Conservation (phyloP, 1,140 invertebrate species). For the Zaprionus capensis region DNA sequence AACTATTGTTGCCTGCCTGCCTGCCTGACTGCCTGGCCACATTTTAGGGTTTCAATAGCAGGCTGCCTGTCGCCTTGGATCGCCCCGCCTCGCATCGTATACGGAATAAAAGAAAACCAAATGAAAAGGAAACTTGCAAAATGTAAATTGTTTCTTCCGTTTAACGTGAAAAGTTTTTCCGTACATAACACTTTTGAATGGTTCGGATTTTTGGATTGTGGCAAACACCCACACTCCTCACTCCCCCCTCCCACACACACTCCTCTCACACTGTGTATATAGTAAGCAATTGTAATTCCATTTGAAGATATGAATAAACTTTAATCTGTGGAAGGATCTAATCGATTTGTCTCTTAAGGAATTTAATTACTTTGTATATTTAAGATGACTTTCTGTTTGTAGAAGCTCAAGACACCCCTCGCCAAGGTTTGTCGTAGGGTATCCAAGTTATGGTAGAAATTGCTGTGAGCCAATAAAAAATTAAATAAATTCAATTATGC, state of each 20-base stretch:
- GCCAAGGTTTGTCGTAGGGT: background rate
- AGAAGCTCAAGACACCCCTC: background rate
- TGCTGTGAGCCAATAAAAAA: slow-evolving; percentile 2
- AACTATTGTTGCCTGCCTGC: background rate
- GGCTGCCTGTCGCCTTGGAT: background rate
- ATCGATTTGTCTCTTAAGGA: background rate
- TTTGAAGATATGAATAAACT: background rate
- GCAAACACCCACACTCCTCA: background rate
- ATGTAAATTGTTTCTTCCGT: slow-evolving; percentile 11
- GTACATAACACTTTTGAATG: slow-evolving; percentile 10
- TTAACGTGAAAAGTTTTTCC: slow-evolving; percentile 6
- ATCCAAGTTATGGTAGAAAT: background rate
- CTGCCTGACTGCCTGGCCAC: background rate
- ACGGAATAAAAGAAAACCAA: background rate
- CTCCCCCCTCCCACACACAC: background rate
- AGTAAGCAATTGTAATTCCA: background rate
- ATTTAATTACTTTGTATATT: background rate
- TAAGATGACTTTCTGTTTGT: background rate
- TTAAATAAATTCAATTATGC: slow-evolving; percentile 12
- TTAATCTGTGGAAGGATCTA: background rate
- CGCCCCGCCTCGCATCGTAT: background rate
- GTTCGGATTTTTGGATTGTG: slow-evolving; percentile 8
- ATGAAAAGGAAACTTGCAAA: slow-evolving; percentile 10
- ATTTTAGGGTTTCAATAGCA: slow-evolving; percentile 4
- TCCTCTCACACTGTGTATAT: background rate